These are phyloP conservation scores for Caenorhabditis becei DNA, from an alignment of 2,888 invertebrate genomes.

Conservation along the genomic window DNA sequence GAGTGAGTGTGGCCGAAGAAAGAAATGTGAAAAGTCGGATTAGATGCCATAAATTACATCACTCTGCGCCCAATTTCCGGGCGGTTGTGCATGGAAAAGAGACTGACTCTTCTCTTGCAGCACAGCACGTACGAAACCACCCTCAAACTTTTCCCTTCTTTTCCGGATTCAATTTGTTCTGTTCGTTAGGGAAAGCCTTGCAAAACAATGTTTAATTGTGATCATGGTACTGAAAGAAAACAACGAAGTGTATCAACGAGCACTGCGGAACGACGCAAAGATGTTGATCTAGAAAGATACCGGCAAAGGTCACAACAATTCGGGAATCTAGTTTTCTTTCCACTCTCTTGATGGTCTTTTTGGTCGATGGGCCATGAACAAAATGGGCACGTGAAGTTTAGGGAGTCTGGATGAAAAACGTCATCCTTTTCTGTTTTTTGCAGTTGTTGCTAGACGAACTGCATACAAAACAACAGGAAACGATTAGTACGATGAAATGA, in stretches of 20 bases:
- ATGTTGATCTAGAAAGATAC: neutral
- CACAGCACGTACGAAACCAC: conserved; percentile 2
- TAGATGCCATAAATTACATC: conserved; percentile 60
- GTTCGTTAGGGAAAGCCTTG: neutral
- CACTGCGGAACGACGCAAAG: neutral
- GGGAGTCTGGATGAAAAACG: neutral
- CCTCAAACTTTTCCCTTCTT: neutral
- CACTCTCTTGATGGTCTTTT: neutral
- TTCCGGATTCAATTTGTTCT: neutral
- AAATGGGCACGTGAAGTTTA: neutral
- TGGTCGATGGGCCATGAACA: neutral
- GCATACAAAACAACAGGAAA: neutral
- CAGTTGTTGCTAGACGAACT: no score
- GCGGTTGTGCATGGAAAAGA: conserved; percentile 40
- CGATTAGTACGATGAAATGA: neutral
- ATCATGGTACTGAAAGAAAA: no score
- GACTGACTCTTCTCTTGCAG: conserved; percentile 37
- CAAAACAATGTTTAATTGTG: neutral
- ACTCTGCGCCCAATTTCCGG: conserved; percentile 58
- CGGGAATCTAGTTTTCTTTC: neutral
- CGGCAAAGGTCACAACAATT: neutral
- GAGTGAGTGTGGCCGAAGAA: conserved; percentile 24
- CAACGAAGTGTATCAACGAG: neutral
- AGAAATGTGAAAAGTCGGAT: conserved; percentile 52
- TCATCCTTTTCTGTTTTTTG: neutral